Conservation (phyloP, 2,888 invertebrate genomes). For the Augiades crinisus region DNA sequence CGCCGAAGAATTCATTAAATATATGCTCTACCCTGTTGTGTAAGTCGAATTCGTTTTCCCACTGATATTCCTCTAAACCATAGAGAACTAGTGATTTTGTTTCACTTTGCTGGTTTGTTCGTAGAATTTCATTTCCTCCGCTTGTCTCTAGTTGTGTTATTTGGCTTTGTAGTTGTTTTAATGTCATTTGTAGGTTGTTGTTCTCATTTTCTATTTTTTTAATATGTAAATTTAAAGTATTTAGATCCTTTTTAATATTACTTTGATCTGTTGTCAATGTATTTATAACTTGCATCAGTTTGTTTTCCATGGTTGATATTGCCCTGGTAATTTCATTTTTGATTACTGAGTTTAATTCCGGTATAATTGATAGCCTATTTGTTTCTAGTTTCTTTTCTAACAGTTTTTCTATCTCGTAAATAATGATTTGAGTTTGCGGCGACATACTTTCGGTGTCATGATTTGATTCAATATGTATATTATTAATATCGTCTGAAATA, state of each 20-base stretch:
- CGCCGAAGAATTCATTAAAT: not conserved
- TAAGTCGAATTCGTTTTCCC: not conserved
- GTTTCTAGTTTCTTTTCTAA: not conserved
- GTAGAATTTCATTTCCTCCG: not conserved
- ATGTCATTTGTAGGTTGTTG: not conserved
- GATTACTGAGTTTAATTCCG: not conserved
- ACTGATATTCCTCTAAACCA: not conserved
- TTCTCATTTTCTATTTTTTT: not conserved
- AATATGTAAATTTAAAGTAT: not conserved
- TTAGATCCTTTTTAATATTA: not conserved
- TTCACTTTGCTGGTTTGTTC: not conserved
- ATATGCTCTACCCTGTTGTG: not conserved
- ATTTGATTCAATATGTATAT: too few relatives aligned
- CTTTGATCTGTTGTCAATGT: not conserved
- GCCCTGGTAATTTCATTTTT: not conserved
- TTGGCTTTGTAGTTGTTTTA: not conserved
- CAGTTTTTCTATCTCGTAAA: not conserved
- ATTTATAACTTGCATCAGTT: not conserved
- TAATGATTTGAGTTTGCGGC: not conserved
- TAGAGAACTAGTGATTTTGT: not conserved
- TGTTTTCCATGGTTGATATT: not conserved
- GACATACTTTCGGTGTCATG: too few relatives aligned
- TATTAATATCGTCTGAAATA: too few relatives aligned
- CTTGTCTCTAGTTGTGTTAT: too few relatives aligned
- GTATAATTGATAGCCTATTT: not conserved